Percentiles rank a stretch among this genome's conserved stretches.
These are phyloP conservation scores for Festucalex cinctus DNA, from an alignment of 2,113 vertebrate genomes.

Conservation along the genomic window DNA sequence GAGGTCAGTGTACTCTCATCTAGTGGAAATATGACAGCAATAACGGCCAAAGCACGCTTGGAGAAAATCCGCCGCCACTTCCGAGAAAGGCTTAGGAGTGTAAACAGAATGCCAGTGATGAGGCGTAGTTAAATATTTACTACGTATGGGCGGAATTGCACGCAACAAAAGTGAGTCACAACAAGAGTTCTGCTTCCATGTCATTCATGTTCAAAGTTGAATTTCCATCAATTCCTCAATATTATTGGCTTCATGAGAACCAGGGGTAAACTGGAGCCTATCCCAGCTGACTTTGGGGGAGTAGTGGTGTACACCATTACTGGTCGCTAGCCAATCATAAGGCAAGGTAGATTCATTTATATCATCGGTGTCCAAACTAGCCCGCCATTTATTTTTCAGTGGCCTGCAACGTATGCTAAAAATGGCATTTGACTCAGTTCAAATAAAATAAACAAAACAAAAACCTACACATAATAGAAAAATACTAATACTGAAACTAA, in stretches of 20 bases:
- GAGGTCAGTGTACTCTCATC: slow-evolving; percentile 41
- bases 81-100: slow-evolving; percentile 9
- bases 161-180: slow-evolving; percentile 49
- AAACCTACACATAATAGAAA: too few relatives aligned
- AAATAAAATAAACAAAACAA: too few relatives aligned
- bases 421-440: too few relatives aligned
- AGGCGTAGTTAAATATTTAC: slow-evolving; percentile 59
- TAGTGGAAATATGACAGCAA: slow-evolving; percentile 21
- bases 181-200: not conserved
- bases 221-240: not conserved
- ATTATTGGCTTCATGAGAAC: not conserved
- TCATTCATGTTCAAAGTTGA: not conserved
- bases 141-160: slow-evolving; percentile 26
- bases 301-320: not conserved
- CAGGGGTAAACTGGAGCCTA: not conserved
- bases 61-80: slow-evolving; percentile 24
- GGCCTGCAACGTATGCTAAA: too few relatives aligned
- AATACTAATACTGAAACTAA: too few relatives aligned
- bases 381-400: too few relatives aligned
- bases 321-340: not conserved
- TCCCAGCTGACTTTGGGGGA: not conserved
- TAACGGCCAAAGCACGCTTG: slow-evolving; percentile 21
- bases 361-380: too few relatives aligned
- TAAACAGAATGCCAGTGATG: slow-evolving; percentile 32
- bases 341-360: too few relatives aligned